phyloP scores from a whole-genome alignment of 2,113 vertebrate species.

The Grantiella picta region DNA sequence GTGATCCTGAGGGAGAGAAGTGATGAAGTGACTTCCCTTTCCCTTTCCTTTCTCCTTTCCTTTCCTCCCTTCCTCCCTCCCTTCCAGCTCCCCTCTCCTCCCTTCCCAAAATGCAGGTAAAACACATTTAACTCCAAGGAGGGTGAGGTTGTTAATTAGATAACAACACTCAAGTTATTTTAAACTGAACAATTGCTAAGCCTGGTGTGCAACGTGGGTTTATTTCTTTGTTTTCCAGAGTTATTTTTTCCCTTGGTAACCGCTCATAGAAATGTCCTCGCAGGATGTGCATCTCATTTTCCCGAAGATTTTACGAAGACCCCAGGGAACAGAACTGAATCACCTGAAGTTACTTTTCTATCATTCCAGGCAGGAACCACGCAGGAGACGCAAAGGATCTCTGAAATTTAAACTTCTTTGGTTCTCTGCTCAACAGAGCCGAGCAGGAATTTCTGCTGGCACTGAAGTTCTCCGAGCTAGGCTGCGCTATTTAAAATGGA shows the following conservation, averaged over 20 bases:
- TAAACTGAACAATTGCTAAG: neutral
- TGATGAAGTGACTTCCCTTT: too few relatives aligned
- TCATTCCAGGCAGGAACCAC: constrained; percentile 31
- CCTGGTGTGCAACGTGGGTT: neutral
- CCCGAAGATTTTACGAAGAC: neutral
- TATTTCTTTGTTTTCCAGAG: neutral
- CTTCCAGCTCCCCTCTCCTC: neutral
- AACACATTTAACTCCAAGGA: neutral
- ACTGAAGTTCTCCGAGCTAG: constrained; percentile 56
- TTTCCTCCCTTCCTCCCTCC: too few relatives aligned
- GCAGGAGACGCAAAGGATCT: constrained; percentile 40
- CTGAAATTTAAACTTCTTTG: constrained; percentile 64
- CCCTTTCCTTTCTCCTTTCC: too few relatives aligned
- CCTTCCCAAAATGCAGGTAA: neutral
- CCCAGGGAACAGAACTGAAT: constrained; percentile 25
- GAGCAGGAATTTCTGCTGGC: constrained; percentile 56
- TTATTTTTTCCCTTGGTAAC: neutral
- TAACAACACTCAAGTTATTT: neutral
- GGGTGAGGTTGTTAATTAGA: neutral
- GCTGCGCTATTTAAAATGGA: constrained; percentile 66
- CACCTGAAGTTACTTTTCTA: constrained; percentile 57
- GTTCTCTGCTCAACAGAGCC: constrained; percentile 16
- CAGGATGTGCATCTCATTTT: neutral
- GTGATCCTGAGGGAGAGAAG: neutral
- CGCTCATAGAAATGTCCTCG: neutral